Conservation (phyloP, 2,113 vertebrate species). For the Pelusios castaneus region DNA sequence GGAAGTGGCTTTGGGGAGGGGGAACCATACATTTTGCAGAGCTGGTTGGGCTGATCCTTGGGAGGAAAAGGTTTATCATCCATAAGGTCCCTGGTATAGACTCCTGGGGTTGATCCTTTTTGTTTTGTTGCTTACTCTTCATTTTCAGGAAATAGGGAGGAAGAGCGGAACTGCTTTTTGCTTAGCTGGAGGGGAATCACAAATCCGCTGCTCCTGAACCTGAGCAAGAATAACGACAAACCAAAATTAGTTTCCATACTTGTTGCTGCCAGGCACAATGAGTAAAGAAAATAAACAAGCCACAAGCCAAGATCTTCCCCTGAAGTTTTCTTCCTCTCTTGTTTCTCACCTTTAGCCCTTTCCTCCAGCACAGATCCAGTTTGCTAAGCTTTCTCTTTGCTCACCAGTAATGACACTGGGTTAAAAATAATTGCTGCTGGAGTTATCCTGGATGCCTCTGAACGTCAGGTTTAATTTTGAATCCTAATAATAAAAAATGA, state of each 20-base stretch:
- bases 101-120: rapidly evolving
- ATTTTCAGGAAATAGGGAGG: not conserved
- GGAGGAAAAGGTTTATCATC: rapidly evolving
- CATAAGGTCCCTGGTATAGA: not conserved
- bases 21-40: rapidly evolving
- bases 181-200: not conserved
- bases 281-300: not conserved
- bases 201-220: not conserved
- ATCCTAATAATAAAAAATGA: not conserved
- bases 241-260: not conserved
- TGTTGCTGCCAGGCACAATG: not conserved
- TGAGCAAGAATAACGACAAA: not conserved
- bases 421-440: rapidly evolving
- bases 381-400: not conserved
- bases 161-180: not conserved
- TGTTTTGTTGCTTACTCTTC: rapidly evolving
- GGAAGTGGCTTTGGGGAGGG: not conserved
- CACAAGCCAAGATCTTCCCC: not conserved
- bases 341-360: not conserved
- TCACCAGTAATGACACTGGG: not conserved
- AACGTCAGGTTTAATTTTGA: not conserved
- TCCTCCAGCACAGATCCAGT: rapidly evolving
- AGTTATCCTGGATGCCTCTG: not conserved
- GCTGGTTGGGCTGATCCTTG: rapidly evolving
- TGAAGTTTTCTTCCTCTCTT: not conserved